Evolutionary conservation across 2,113 vertebrate species (phyloP), one percentile per base, ranked within the genome.

Genomic region (Indicator indicator): DNA sequence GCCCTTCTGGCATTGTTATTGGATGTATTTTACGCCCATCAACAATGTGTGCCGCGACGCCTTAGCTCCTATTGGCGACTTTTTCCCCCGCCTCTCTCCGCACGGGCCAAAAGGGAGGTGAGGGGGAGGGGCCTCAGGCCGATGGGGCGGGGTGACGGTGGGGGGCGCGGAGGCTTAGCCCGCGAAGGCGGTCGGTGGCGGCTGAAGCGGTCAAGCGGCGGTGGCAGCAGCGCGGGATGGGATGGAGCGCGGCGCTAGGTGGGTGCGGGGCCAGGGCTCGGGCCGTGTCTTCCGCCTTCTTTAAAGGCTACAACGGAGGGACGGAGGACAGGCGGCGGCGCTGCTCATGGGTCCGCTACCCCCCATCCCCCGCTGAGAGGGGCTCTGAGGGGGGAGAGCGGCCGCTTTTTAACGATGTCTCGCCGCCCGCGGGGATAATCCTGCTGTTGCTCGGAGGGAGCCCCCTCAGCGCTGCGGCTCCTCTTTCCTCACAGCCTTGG

Each of bases 391-490:
- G 86, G 85, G 73, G 5, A 83, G 88, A 83, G 88, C 75, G 52
- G 67, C 58, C 19, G 67, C 60, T 65, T 11, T 19, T 60, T 65
- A 84, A 89, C 28, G 32, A 46, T 74, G 32, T 67, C 9, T 36
- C 75, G 80, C 81, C 21, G 62, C 80, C 97, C 97, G 95, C 90
- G 93, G 97, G 95, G 97, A 87, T 97, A 86, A 95, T 93, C 90
- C 48, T 67, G 40, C 27, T 27, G 44, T 8, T 82, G 71, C 76
- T 52, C 40, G 50, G 44, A 11, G 63, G 63, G 71, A 88, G 80
- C 48, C 80, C 65, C n/a, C 64, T 65, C 32, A 33, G 40, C 12
- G 32, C 27, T 13, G 16, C 21, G 30, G 15, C 42, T 63, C 6
- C 5, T 78, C 75, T 89, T 46, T 52, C 52, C 52, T 65, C 62